These are phyloP conservation scores for Plebejus argus DNA, from an alignment of 2,888 invertebrate genomes.

Conservation along the genomic window DNA sequence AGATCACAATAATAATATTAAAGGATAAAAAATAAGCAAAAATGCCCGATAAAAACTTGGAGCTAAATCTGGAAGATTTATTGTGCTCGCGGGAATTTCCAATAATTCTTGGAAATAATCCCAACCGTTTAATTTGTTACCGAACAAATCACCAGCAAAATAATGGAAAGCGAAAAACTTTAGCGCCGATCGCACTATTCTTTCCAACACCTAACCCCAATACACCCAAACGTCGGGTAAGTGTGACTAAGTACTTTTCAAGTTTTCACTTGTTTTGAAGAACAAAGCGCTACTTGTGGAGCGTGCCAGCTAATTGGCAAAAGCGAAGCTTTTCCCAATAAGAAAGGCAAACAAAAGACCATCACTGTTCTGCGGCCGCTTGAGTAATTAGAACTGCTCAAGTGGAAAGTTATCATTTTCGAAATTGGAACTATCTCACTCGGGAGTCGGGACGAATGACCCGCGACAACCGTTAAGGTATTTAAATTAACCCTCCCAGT, in stretches of 20 bases:
- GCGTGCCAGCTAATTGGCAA: constrained; percentile 75
- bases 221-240: constrained; percentile 38
- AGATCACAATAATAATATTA: not conserved
- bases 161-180: not conserved
- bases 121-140: not conserved
- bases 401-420: constrained; percentile 48
- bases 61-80: not conserved
- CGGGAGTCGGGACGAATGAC: constrained; percentile 37
- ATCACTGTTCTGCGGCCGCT: constrained; percentile 34
- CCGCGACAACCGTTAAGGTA: constrained; percentile 44
- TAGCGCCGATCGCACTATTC: not conserved
- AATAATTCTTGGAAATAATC: not conserved
- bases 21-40: not conserved
- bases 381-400: constrained; percentile 2
- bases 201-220: not conserved
- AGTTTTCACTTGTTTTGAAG: constrained; percentile 71
- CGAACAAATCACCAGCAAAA: not conserved
- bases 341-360: constrained; percentile 66
- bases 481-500: constrained; percentile 67
- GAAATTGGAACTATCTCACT: constrained; percentile 35
- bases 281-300: constrained; percentile 66
- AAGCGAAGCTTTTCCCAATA: constrained; percentile 71
- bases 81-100: not conserved
- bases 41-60: not conserved
- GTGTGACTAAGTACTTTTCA: constrained; percentile 56